phyloP scores from a whole-genome alignment of 2,797 vertebrate genomes.

The Schizopygopsis malacanthus region DNA sequence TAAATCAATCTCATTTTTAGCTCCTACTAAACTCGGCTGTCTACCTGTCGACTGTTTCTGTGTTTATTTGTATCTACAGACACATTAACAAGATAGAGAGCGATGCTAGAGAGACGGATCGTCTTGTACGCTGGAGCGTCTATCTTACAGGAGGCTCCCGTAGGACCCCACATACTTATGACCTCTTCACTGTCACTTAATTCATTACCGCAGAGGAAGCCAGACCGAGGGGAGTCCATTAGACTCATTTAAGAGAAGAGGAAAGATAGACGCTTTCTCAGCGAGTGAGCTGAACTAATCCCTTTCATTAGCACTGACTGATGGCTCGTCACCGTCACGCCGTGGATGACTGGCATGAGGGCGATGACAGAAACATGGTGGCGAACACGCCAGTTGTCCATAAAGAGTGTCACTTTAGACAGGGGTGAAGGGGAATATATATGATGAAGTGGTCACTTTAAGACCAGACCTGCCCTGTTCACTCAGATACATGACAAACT shows the following conservation, averaged over 20 bases:
- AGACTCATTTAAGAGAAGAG: slow-evolving; percentile 53
- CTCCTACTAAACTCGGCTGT: neutral
- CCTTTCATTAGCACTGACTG: slow-evolving; percentile 52
- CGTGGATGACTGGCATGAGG: slow-evolving; percentile 36
- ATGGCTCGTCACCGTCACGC: slow-evolving; percentile 30
- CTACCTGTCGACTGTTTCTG: slow-evolving; percentile 28
- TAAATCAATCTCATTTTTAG: slow-evolving; percentile 24
- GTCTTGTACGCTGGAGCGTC: slow-evolving; percentile 45
- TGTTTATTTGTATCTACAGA: slow-evolving; percentile 39
- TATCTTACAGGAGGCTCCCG: slow-evolving; percentile 47
- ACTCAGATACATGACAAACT: slow-evolving; percentile 25
- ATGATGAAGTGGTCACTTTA: slow-evolving; percentile 17
- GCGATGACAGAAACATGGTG: slow-evolving; percentile 20
- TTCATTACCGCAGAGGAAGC: slow-evolving; percentile 49
- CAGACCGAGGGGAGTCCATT: slow-evolving; percentile 53
- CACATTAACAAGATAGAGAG: slow-evolving; percentile 39
- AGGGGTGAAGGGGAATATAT: slow-evolving; percentile 13
- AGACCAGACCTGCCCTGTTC: slow-evolving; percentile 7
- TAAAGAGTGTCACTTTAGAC: slow-evolving; percentile 26
- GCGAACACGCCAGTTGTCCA: neutral
- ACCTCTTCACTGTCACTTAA: slow-evolving; percentile 58
- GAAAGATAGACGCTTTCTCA: slow-evolving; percentile 31
- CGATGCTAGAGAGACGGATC: slow-evolving; percentile 40
- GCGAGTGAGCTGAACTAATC: slow-evolving; percentile 45
- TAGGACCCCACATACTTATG: slow-evolving; percentile 44